Evolutionary conservation across 2,888 invertebrate genomes (phyloP), one percentile per base, ranked within the genome.

Genomic region (Caenorhabditis zanzibari): DNA sequence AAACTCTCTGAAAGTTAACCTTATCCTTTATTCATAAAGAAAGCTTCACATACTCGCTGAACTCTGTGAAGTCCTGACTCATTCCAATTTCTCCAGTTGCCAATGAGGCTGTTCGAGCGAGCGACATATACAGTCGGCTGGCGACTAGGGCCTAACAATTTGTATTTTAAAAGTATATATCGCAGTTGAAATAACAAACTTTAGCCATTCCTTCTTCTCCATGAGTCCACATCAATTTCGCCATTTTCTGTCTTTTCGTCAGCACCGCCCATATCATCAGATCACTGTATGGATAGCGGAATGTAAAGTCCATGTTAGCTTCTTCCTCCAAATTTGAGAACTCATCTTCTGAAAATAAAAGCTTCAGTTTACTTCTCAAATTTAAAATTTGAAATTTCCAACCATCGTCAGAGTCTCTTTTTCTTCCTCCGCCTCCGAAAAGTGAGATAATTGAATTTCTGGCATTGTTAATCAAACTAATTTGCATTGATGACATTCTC

Each of bases 181-280:
- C n/a, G 12, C 1, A 32, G 3, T 28, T 59, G 10, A 35, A 26
- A 19, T 4, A 28, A 26, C 54, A 5, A 19, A 79, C 79, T 56
- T 98, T 99, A 0, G 98, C 98, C 85, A 98, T 93, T 0, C 97
- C 97, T 93, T 98, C 98, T 93, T 98, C 98, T 0, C 98, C 98
- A 92, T 98, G 97, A 86, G 97, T 96, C 98, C 98, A 99, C 96
- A 99, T 97, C 26, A 98, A 94, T 85, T 96, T 93, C 0, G 98
- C 97, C 91, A 91, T 91, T 93, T 96, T 96, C 92, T 98, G 98
- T 0, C 98, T 94, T 93, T 98, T 97, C n/a, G 98, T 97, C 79
- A 99, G 94, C 7, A 99, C 97, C 49, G 98, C 96, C 98, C 98
- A 99, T 93, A 97, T 91, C 91, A 94, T 94, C 86, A 98, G 94